Percentiles rank a stretch among this genome's conserved stretches.
These are phyloP conservation scores for Acanthosepion pharaonis DNA, from an alignment of 2,888 invertebrate species.

Conservation along the genomic window DNA sequence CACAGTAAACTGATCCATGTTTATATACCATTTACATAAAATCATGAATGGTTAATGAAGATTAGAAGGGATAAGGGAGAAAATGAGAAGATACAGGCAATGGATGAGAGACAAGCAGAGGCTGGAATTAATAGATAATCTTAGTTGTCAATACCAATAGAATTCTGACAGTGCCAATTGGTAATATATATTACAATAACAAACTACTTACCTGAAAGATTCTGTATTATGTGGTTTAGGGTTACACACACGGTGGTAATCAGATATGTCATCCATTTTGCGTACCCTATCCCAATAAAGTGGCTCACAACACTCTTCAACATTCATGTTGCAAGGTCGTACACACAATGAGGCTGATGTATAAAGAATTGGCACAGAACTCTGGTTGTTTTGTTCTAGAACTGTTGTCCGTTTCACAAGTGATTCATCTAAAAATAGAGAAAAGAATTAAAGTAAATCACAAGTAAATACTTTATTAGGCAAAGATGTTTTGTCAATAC, in stretches of 20 bases:
- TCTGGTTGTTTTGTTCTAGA: background rate
- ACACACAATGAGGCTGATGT: constrained; percentile 40
- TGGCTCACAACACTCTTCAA: constrained; percentile 44
- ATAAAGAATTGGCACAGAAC: constrained; percentile 41
- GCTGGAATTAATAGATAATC: background rate
- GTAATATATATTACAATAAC: background rate
- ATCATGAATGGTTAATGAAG: background rate
- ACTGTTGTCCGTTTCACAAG: background rate
- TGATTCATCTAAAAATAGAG: background rate
- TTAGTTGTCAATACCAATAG: background rate
- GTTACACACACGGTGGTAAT: constrained; percentile 39
- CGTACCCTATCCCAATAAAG: constrained; percentile 37
- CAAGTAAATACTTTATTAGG: too few relatives aligned
- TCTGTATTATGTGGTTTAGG: background rate
- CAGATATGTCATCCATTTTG: background rate
- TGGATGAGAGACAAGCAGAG: too few relatives aligned
- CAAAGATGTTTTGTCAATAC: too few relatives aligned
- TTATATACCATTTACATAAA: background rate
- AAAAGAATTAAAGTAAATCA: background rate
- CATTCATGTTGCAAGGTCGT: background rate
- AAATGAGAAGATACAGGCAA: background rate
- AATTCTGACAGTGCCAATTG: background rate
- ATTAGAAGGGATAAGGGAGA: background rate
- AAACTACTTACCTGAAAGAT: constrained; percentile 34
- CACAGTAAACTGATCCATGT: too few relatives aligned